These are phyloP conservation scores for Catocala fraxini DNA, from an alignment of 2,888 invertebrate genomes.

Conservation along the genomic window DNA sequence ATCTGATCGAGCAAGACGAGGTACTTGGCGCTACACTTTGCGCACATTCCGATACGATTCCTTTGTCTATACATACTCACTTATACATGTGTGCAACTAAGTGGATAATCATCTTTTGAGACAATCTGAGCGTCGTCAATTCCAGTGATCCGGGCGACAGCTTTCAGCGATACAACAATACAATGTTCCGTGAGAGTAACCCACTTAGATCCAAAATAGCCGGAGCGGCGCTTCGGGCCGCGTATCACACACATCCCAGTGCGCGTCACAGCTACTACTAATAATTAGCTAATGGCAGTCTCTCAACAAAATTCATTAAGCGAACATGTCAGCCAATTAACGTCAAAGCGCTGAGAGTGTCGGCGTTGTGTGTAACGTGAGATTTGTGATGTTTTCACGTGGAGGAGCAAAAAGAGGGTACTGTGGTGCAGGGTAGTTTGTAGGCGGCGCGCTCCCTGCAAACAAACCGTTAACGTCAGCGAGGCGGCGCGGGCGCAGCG, in stretches of 20 bases:
- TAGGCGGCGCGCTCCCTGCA: constrained; percentile 37
- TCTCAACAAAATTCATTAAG: constrained; percentile 55
- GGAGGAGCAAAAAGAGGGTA: constrained; percentile 53
- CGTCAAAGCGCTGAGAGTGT: constrained; percentile 34
- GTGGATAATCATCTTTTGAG: too few species aligned
- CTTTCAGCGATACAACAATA: constrained; percentile 3
- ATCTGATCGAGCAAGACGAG: constrained; percentile 19
- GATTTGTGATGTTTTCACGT: constrained; percentile 35
- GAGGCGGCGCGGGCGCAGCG: constrained; percentile 45
- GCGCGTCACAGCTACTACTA: constrained; percentile 34
- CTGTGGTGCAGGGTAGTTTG: constrained; percentile 34
- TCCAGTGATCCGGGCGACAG: not conserved
- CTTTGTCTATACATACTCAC: not conserved
- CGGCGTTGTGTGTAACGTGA: constrained; percentile 59
- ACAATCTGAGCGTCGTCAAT: too few species aligned
- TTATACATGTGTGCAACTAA: too few species aligned
- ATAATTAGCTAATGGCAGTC: constrained; percentile 57
- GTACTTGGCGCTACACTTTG: constrained; percentile 8
- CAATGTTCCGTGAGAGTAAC: constrained; percentile 17
- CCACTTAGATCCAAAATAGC: constrained; percentile 26
- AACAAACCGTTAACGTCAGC: constrained; percentile 68
- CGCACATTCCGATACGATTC: not conserved
- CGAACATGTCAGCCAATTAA: constrained; percentile 58
- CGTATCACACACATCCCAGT: constrained; percentile 8
- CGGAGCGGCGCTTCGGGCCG: constrained; percentile 4